Conservation (phyloP, 2,888 invertebrate genomes). For the Leptinotarsa peninsularis region DNA sequence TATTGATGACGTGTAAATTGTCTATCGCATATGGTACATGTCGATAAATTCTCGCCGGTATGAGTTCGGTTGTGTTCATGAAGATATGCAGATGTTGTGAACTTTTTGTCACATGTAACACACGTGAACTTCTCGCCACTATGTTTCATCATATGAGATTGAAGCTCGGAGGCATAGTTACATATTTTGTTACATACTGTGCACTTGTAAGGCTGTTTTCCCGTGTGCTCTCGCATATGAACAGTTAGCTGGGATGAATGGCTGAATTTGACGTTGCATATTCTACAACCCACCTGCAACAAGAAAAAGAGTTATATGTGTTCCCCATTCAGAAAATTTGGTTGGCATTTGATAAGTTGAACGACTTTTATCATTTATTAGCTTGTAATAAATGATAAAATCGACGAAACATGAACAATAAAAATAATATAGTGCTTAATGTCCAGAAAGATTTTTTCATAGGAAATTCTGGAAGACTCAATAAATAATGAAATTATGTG, state of each 20-base stretch:
- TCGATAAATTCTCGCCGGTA: slow-evolving; percentile 65
- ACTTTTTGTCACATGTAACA: slow-evolving; percentile 62
- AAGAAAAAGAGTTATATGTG: background rate
- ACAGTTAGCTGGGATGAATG: slow-evolving; percentile 64
- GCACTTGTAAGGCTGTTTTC: slow-evolving; percentile 63
- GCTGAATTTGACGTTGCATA: slow-evolving; percentile 61
- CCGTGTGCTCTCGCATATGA: slow-evolving; percentile 64
- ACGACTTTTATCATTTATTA: too few relatives aligned
- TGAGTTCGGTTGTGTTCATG: slow-evolving; percentile 60
- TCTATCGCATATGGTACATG: slow-evolving; percentile 64
- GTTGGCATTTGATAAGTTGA: too few relatives aligned
- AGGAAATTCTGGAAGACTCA: too few relatives aligned
- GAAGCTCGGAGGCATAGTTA: slow-evolving; percentile 61
- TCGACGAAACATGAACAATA: too few relatives aligned
- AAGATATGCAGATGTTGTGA: slow-evolving; percentile 61
- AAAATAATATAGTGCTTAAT: too few relatives aligned
- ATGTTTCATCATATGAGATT: slow-evolving; percentile 62
- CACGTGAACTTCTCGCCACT: slow-evolving; percentile 62
- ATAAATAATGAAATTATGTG: too few relatives aligned
- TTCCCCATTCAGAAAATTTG: too few relatives aligned
- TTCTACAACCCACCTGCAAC: slow-evolving; percentile 9
- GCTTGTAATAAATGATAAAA: too few relatives aligned
- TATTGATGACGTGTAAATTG: slow-evolving; percentile 70
- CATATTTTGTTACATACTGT: slow-evolving; percentile 62
- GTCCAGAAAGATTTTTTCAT: too few relatives aligned